phyloP scores from a whole-genome alignment of 2,797 vertebrate genomes.

The Danio albolineatus region DNA sequence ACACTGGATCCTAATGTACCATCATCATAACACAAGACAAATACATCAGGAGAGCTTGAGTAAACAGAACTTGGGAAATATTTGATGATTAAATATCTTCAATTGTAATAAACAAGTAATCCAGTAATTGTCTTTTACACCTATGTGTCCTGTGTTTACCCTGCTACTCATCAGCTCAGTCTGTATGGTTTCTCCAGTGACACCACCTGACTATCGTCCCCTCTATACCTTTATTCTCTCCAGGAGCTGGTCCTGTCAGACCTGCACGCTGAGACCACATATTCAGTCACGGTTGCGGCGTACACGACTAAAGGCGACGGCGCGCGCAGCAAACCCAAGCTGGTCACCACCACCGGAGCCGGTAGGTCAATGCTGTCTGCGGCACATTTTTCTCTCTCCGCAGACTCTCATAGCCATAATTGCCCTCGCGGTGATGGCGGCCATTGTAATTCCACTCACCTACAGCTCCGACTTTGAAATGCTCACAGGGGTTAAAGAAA shows the following conservation, averaged over 20 bases:
- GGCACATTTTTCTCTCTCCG: too few species aligned
- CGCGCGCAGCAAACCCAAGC: slow-evolving; percentile 96
- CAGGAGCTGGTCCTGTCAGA: slow-evolving; percentile 97
- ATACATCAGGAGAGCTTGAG: too few species aligned
- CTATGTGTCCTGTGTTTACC: too few species aligned
- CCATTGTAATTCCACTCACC: slow-evolving; percentile 63
- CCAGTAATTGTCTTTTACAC: too few species aligned
- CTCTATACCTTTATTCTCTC: slow-evolving; percentile 26
- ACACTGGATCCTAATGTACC: too few species aligned
- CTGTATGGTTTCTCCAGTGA: too few species aligned
- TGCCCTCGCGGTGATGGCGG: slow-evolving; percentile 64
- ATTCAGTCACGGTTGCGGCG: slow-evolving; percentile 95
- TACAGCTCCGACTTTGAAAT: slow-evolving; percentile 56
- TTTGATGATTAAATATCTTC: too few species aligned
- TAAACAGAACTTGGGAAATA: too few species aligned
- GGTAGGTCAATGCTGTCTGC: slow-evolving; percentile 72
- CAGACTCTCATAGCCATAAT: slow-evolving; percentile 53
- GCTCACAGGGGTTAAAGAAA: slow-evolving; percentile 62
- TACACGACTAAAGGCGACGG: slow-evolving; percentile 98
- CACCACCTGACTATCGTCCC: too few species aligned
- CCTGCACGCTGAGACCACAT: slow-evolving; percentile 94
- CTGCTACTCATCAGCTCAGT: too few species aligned
- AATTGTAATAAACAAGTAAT: too few species aligned
- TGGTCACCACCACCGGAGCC: slow-evolving; percentile 95
- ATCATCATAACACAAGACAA: too few species aligned